Evolutionary conservation across 2,888 invertebrate genomes (phyloP), one percentile per base, ranked within the genome.

Genomic region (Eilema depressum): DNA sequence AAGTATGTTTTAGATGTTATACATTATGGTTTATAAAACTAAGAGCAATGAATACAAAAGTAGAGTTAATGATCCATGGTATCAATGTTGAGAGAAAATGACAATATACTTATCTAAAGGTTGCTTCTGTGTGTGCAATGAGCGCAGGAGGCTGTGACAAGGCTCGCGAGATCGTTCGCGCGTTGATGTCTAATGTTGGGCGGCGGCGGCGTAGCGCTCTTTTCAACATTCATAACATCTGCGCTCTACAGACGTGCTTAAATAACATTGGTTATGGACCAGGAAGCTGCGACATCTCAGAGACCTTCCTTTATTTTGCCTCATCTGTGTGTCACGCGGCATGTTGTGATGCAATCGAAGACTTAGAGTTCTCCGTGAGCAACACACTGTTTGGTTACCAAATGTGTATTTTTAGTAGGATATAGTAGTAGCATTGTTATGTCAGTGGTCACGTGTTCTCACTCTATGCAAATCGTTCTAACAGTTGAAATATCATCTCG

Each of bases 181-280:
- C 83, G 84, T 84, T 83, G 84, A 84, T 80, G 83, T 83, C 83
- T 83, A 82, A 83, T 75, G 75, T 73, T 66, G 61, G 75, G 66
- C n/a, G 20, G 17, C 59, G n/a, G 8, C 12, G 20, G 41, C 14
- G 30, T 12, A 14, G 23, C 26, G 62, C 30, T 63, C 63, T 57
- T 53, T 26, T 64, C 61, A 20, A 61, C 30, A 61, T 72, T 60
- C 64, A 62, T 56, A 4, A 41, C 26, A 60, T 66, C 53, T 68
- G 30, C 30, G 63, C n/a, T 57, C 53, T 25, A 17, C n/a, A 41
- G 30, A 20, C 30, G 8, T 67, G 14, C n/a, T 37, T 60, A n/a
- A 69, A 61, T 66, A 28, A 57, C 57, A 28, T 47, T 33, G 23
- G 66, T 47, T 30, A 66, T 62, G 30, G 60, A 33, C 57, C 61